phyloP scores from a whole-genome alignment of 2,113 vertebrate species.

The Epinephelus moara region DNA sequence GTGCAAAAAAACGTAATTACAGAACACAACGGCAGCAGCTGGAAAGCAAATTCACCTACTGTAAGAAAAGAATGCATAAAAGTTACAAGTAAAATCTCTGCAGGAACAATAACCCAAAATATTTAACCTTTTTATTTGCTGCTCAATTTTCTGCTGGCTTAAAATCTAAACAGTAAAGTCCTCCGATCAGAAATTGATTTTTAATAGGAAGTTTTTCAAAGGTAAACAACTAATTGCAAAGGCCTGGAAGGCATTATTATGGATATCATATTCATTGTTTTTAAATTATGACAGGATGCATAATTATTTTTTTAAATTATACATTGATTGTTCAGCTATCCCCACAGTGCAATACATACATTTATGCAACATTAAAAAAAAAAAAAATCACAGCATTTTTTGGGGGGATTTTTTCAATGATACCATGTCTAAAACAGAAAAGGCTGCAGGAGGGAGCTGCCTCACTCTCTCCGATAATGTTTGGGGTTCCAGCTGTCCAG shows the following conservation, averaged over 20 bases:
- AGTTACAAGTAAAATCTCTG: not conserved
- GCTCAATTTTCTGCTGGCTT: not conserved
- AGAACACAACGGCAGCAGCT: not conserved
- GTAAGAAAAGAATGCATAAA: not conserved
- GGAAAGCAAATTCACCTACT: not conserved
- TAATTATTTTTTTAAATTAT: too few species aligned
- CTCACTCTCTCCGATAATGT: too few species aligned
- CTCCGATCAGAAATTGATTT: not conserved
- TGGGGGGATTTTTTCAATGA: not conserved
- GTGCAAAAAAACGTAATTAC: not conserved
- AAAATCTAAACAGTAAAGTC: not conserved
- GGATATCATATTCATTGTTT: slow-evolving; percentile 5
- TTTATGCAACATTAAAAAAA: not conserved
- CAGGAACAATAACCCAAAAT: not conserved
- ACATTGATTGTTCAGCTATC: not conserved
- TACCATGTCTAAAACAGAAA: not conserved
- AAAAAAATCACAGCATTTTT: not conserved
- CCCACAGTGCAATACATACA: not conserved
- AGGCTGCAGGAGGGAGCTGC: not conserved
- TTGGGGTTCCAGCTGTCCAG: not conserved
- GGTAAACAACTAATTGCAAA: not conserved
- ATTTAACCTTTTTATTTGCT: not conserved
- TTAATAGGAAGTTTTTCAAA: not conserved
- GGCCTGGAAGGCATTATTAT: not conserved
- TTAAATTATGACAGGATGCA: not conserved